These are phyloP conservation scores for Nicator chloris DNA, from an alignment of 2,113 vertebrate species.

Conservation along the genomic window DNA sequence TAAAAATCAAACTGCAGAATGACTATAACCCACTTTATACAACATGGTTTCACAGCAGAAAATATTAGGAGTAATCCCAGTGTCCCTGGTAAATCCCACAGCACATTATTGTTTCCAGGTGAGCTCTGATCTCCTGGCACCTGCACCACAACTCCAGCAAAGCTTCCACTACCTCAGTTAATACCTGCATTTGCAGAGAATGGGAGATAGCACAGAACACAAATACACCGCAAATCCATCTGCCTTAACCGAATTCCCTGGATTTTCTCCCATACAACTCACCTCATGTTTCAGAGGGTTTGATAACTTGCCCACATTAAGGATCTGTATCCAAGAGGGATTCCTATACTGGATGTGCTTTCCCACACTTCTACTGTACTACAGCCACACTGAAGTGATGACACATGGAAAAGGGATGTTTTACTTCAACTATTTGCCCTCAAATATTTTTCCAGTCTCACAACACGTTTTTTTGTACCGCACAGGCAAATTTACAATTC, in stretches of 20 bases:
- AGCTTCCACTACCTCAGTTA: not conserved
- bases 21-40: not conserved
- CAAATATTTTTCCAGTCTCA: not conserved
- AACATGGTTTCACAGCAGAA: not conserved
- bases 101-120: not conserved
- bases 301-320: not conserved
- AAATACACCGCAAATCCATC: not conserved
- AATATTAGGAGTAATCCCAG: not conserved
- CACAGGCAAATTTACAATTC: not conserved
- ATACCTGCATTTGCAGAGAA: not conserved
- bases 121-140: not conserved
- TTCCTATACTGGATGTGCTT: not conserved
- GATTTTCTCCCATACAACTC: not conserved
- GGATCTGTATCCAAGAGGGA: not conserved
- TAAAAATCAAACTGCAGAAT: not conserved
- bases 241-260: not conserved
- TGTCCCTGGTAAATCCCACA: not conserved
- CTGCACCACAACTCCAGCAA: not conserved
- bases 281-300: not conserved
- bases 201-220: not conserved
- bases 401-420: not conserved
- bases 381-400: not conserved
- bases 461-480: not conserved
- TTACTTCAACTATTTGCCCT: not conserved
- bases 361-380: not conserved